A percentile compares a stretch with the other conserved stretches of the same genome.
Conservation (phyloP, 1,140 invertebrate species). For the Colletes gigas region DNA sequence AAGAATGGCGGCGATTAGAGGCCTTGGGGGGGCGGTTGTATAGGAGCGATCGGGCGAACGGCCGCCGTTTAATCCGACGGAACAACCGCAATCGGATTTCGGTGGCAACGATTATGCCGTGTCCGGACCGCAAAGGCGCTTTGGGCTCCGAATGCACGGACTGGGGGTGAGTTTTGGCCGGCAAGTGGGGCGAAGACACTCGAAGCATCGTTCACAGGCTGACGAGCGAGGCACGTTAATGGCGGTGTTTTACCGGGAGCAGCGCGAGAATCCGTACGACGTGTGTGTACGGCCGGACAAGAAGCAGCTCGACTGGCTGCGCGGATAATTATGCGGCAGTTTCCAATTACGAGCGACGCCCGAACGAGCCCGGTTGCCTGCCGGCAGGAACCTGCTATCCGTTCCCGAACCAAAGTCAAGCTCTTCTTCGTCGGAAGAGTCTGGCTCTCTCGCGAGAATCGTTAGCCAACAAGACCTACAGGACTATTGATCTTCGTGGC, state of each 20-base stretch:
- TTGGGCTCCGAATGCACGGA: constrained; percentile 49
- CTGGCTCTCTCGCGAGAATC: neutral
- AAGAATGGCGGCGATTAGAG: constrained; percentile 11
- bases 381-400: constrained; percentile 42
- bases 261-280: constrained; percentile 48
- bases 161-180: constrained; percentile 44
- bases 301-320: constrained; percentile 32
- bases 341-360: constrained; percentile 70
- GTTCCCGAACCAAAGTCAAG: constrained; percentile 2
- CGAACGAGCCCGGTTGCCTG: constrained; percentile 43
- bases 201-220: constrained; percentile 53
- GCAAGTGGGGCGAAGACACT: constrained; percentile 54
- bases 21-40: neutral
- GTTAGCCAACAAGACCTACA: constrained; percentile 23
- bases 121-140: constrained; percentile 58
- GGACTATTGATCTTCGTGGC: constrained; percentile 38
- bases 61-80: constrained; percentile 38
- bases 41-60: neutral
- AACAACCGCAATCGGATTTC: constrained; percentile 63
- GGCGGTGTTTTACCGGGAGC: constrained; percentile 50
- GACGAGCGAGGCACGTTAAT: constrained; percentile 62
- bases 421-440: constrained; percentile 7
- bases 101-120: constrained; percentile 59
- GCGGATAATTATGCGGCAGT: constrained; percentile 71
- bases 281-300: constrained; percentile 38